Evolutionary conservation across 35 echinoderm and acorn worm species (phyloP), one percentile per base, ranked within the genome.

Genomic region (Patiria miniata): DNA sequence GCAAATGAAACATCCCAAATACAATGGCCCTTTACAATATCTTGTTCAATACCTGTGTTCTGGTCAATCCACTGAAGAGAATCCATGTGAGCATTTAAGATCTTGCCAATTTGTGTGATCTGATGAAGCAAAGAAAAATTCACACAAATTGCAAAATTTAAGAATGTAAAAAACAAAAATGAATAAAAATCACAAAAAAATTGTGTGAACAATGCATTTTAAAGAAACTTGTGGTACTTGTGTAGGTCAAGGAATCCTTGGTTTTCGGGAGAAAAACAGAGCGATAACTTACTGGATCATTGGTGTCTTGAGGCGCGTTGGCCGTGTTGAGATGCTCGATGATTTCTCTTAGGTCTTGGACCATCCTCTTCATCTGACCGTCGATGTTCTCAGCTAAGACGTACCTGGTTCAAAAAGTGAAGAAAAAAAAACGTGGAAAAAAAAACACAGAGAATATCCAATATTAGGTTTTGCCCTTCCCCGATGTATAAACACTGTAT

Each of bases 31-130:
- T 4, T 4, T 47, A 6, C 4, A 12, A 29, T 32, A 69, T 69
- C 7, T 36, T 50, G 30, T 2, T 18, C 50, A 37, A 88, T 83
- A 99, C 96, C 89, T 87, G 96, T 90, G 38, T 89, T 95, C 85
- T 92, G 93, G 51, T 99, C 96, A 38, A 99, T 94, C 96, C 96
- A 99, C 44, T 94, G 96, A 7, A 99, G 78, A 2, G 96, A 99
- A 38, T 99, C 89, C 96, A 99, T 94, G 79, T 99, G 96, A 37
- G 96, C 96, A 80, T 98, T 99, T 8, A 99, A 47, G 19, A 99
- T 99, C 78, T 99, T 99, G 77, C 92, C 92, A 87, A 99, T 90
- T 57, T 99, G 96, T 19, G 82, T 85, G 1, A 99, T 86, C 96
- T 99, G 87, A 1, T 53, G 44, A 2, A 77, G 80, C 40, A 52